These are phyloP conservation scores for Agrochola circellaris DNA, from an alignment of 2,888 invertebrate species.

Conservation along the genomic window DNA sequence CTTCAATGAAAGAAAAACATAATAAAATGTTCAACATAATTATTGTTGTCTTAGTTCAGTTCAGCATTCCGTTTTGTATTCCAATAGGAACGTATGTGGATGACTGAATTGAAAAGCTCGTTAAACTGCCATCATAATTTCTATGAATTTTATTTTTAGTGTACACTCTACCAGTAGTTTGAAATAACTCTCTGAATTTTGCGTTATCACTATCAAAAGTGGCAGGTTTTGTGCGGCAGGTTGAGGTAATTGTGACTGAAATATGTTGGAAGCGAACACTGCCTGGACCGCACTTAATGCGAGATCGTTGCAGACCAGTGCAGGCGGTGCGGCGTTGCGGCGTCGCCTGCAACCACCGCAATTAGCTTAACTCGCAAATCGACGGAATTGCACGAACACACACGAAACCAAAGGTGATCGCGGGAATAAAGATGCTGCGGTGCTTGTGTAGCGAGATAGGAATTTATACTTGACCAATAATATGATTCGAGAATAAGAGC, in stretches of 20 bases:
- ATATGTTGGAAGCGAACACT: conserved; percentile 4
- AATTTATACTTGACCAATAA: neutral
- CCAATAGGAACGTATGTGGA: neutral
- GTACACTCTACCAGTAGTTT: neutral
- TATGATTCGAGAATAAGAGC: neutral
- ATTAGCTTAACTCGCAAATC: conserved; percentile 18
- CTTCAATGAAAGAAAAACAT: neutral
- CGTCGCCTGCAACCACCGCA: conserved; percentile 6
- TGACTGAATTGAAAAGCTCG: neutral
- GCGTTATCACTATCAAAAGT: neutral
- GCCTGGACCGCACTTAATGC: conserved; percentile 19
- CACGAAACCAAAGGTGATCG: neutral
- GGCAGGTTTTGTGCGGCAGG: neutral
- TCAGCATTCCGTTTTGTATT: neutral
- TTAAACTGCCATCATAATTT: neutral
- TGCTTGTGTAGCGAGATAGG: neutral
- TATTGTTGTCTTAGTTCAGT: neutral
- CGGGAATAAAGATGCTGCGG: neutral
- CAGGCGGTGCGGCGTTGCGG: neutral
- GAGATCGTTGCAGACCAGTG: conserved; percentile 2
- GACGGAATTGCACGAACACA: conserved; percentile 5
- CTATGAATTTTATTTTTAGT: conserved; percentile 6
- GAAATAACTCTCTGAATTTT: neutral
- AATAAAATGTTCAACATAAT: neutral
- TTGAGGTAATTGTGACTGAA: conserved; percentile 6